These are phyloP conservation scores for Callorhinus ursinus DNA, from an alignment of 2,113 vertebrate species.

Conservation along the genomic window DNA sequence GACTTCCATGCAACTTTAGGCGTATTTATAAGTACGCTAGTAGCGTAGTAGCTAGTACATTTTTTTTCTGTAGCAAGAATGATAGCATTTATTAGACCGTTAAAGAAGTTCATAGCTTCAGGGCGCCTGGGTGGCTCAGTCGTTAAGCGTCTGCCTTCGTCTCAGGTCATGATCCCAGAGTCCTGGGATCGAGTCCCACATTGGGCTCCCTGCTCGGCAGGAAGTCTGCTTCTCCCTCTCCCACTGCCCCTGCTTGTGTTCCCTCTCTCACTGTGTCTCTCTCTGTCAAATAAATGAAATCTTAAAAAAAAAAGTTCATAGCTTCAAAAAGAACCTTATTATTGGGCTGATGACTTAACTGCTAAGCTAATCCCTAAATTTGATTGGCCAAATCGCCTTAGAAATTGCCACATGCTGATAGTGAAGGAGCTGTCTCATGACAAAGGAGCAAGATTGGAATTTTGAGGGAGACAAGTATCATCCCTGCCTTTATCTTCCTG, in stretches of 20 bases:
- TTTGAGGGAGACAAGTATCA: not conserved
- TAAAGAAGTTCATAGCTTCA: not conserved
- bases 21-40: not conserved
- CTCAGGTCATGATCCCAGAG: no score
- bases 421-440: not conserved
- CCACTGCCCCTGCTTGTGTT: no score
- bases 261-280: no score
- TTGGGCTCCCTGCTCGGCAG: no score
- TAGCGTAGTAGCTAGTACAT: not conserved
- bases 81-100: not conserved
- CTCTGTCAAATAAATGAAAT: no score
- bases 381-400: not conserved
- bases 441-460: not conserved
- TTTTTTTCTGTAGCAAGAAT: constrained; percentile 32
- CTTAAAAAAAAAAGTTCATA: not conserved
- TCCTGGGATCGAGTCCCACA: no score
- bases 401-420: no score
- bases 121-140: no score
- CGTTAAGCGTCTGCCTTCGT: no score
- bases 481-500: not conserved
- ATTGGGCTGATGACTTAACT: not conserved
- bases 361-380: not conserved
- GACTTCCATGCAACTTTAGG: not conserved
- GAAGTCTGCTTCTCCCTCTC: no score
- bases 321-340: not conserved